phyloP scores from a whole-genome alignment of 2,113 vertebrate genomes.

The Gulo gulo region DNA sequence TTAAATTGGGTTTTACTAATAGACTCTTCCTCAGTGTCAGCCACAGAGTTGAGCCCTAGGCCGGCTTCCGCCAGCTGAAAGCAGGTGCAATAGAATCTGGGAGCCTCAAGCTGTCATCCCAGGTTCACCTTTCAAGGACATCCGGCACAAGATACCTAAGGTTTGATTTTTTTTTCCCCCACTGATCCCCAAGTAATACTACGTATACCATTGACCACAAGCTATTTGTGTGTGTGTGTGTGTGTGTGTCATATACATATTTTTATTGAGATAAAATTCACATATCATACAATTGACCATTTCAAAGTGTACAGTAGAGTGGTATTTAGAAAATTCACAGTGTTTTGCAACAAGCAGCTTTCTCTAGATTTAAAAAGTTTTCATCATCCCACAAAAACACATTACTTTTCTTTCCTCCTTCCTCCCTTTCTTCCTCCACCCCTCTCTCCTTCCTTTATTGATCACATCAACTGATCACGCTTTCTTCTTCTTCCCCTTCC shows the following conservation, averaged over 20 bases:
- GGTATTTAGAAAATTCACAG: background rate
- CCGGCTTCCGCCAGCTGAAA: background rate
- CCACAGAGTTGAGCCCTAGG: background rate
- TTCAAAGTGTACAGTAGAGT: background rate
- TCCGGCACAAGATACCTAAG: background rate
- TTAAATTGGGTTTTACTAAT: conserved; percentile 29
- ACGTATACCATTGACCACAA: background rate
- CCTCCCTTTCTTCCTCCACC: background rate
- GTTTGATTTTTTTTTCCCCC: background rate
- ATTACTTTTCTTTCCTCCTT: background rate
- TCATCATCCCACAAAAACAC: background rate
- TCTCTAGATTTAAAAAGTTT: background rate
- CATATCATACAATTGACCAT: background rate
- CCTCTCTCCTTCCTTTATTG: background rate
- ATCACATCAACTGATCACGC: background rate
- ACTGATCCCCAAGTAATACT: background rate
- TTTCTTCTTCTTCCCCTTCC: too few relatives aligned
- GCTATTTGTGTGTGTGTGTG: background rate
- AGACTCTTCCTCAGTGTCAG: background rate
- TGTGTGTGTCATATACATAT: background rate
- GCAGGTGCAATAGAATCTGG: background rate
- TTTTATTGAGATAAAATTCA: background rate
- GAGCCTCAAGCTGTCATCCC: background rate
- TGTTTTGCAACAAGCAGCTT: background rate
- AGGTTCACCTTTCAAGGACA: background rate